phyloP scores from a whole-genome alignment of 2,113 vertebrate genomes.

The Hippocampus abdominalis region DNA sequence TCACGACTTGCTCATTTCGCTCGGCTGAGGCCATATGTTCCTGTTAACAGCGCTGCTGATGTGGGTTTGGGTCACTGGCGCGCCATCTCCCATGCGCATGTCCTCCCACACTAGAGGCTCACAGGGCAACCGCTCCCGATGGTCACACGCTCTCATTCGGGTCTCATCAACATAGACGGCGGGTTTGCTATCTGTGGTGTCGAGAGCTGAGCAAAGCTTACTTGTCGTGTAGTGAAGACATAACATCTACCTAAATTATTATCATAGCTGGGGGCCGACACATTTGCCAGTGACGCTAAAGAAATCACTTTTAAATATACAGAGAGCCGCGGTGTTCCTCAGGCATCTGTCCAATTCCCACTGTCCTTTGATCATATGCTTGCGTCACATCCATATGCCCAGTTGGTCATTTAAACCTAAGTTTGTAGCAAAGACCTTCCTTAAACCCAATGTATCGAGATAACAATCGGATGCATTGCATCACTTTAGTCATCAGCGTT shows the following conservation, averaged over 20 bases:
- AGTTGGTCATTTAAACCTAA: too few relatives aligned
- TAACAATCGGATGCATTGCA: too few relatives aligned
- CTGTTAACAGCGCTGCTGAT: conserved; percentile 45
- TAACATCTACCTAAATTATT: neutral
- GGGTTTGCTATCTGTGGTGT: neutral
- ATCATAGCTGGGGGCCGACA: neutral
- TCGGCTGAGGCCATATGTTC: conserved; percentile 32
- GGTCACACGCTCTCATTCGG: conserved; percentile 23
- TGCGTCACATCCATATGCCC: too few relatives aligned
- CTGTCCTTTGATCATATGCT: too few relatives aligned
- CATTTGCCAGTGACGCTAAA: neutral
- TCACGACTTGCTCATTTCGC: neutral
- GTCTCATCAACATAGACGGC: conserved; percentile 22
- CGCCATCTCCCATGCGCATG: conserved; percentile 35
- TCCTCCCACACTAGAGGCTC: conserved; percentile 8
- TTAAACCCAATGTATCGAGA: neutral
- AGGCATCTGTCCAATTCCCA: too few relatives aligned
- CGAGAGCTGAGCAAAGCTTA: conserved; percentile 8
- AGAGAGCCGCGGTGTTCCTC: too few relatives aligned
- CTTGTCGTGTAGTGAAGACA: neutral
- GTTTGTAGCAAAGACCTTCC: neutral
- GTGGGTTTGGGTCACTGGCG: conserved; percentile 45
- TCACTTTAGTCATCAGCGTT: too few relatives aligned
- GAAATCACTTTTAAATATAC: neutral
- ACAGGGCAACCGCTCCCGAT: conserved; percentile 36